Evolutionary conservation across 2,888 invertebrate species (phyloP).

Genomic region (Napeogenes inachia): DNA sequence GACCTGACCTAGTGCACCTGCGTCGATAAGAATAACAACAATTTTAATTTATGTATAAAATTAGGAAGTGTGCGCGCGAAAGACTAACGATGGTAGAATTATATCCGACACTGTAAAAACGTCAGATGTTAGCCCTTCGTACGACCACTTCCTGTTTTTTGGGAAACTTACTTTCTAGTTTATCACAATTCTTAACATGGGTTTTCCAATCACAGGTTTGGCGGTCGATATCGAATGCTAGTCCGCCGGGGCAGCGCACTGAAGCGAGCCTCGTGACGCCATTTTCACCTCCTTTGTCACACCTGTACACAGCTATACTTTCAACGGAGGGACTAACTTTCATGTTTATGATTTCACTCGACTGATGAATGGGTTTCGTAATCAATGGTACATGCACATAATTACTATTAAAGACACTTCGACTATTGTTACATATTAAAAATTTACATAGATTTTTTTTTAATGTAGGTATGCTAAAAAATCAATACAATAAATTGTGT

Average conservation of each 20-base stretch:
- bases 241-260: constrained; percentile 92
- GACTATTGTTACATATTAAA: no score
- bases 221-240: constrained; percentile 95
- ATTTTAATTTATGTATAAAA: constrained; percentile 59
- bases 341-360: background rate
- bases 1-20: constrained; percentile 96
- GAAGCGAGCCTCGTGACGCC: constrained; percentile 91
- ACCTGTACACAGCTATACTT: constrained; percentile 82
- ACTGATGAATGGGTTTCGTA: background rate
- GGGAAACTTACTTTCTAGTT: constrained; percentile 92
- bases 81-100: constrained; percentile 49
- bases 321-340: constrained; percentile 38
- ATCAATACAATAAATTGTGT: no score
- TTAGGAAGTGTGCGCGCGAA: constrained; percentile 67
- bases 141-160: constrained; percentile 61
- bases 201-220: constrained; percentile 98
- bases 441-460: no score
- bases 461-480: no score
- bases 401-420: no score
- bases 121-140: constrained; percentile 66
- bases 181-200: constrained; percentile 96
- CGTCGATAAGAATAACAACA: constrained; percentile 75
- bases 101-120: constrained; percentile 36
- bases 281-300: constrained; percentile 93
- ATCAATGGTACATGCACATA: no score